Conservation (phyloP, 2,797 vertebrate species). For the Danio choprae region DNA sequence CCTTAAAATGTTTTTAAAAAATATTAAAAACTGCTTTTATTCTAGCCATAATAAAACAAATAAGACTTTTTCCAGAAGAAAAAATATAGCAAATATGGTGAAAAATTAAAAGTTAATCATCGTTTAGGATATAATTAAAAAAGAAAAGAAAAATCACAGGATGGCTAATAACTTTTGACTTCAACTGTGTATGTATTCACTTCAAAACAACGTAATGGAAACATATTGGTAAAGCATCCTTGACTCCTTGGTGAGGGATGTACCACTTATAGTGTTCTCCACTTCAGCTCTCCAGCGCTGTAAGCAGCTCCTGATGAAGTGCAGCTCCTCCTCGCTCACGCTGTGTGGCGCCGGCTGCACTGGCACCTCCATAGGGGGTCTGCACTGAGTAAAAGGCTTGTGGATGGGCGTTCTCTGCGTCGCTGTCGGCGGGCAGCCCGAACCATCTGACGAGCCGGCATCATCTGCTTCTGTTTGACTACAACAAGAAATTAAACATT, state of each 20-base stretch:
- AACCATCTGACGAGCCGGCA: slow-evolving; percentile 63
- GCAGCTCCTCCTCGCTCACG: slow-evolving; percentile 85
- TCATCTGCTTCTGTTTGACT: slow-evolving; percentile 66
- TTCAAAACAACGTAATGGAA: background rate
- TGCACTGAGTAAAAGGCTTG: slow-evolving; percentile 74
- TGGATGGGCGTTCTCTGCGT: slow-evolving; percentile 70
- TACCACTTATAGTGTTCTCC: slow-evolving; percentile 91
- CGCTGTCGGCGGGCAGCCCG: slow-evolving; percentile 53
- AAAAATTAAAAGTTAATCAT: too few species aligned
- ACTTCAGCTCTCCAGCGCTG: slow-evolving; percentile 92
- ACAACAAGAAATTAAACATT: slow-evolving; percentile 21
- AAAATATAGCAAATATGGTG: too few species aligned
- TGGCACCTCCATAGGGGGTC: slow-evolving; percentile 65
- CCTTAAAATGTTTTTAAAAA: too few species aligned
- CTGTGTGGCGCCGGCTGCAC: slow-evolving; percentile 81
- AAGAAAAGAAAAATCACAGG: too few species aligned
- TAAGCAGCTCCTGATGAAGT: slow-evolving; percentile 85
- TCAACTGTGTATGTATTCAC: background rate
- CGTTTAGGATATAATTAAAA: too few species aligned
- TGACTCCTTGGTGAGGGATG: slow-evolving; percentile 9
- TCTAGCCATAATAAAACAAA: too few species aligned
- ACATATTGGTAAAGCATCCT: background rate
- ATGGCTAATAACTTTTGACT: too few species aligned
- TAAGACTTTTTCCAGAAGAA: too few species aligned
- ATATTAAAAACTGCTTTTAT: too few species aligned